Conservation (phyloP, 1,140 invertebrate species). For the Ladona fulva region DNA sequence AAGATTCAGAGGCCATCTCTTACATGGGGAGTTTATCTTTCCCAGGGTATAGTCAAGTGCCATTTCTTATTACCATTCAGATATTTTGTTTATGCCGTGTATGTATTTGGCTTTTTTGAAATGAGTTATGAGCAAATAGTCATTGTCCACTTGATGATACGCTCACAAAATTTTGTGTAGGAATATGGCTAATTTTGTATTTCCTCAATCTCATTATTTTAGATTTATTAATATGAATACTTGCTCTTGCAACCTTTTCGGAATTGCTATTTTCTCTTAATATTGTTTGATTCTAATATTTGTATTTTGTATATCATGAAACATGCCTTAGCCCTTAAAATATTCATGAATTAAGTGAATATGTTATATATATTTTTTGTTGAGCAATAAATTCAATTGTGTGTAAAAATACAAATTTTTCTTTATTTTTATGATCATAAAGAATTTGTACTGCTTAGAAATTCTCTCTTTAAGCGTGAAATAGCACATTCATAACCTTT, state of each 20-base stretch:
- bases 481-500: not conserved
- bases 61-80: not conserved
- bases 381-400: not conserved
- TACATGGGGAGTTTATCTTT: not conserved
- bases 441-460: not conserved
- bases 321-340: not conserved
- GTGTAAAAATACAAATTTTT: not conserved
- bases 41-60: conserved; percentile 2
- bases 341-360: not conserved
- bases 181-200: not conserved
- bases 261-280: not conserved
- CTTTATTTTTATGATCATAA: not conserved
- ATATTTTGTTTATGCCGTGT: not conserved
- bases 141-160: not conserved
- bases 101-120: not conserved
- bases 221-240: not conserved
- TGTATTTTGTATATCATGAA: not conserved
- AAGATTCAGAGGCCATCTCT: not conserved
- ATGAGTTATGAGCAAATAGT: not conserved
- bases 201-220: not conserved
- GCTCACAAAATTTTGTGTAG: not conserved
- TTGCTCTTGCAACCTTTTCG: not conserved
- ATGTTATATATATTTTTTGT: not conserved
- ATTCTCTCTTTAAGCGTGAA: not conserved
- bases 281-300: not conserved